phyloP scores from a whole-genome alignment of 2,888 invertebrate genomes.

The Nephrocerus scutellatus region DNA sequence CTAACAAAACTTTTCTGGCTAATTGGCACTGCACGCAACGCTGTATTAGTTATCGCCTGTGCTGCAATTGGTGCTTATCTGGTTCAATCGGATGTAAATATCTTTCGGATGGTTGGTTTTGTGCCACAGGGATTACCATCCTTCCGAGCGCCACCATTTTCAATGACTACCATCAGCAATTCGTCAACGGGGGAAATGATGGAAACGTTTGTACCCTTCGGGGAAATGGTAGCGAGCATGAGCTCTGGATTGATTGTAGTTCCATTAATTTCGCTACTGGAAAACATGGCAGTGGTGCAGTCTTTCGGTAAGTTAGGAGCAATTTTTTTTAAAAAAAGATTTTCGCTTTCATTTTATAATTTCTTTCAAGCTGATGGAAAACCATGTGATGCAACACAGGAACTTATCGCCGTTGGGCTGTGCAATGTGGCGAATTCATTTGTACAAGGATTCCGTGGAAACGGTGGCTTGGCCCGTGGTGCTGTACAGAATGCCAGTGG shows the following conservation, averaged over 20 bases:
- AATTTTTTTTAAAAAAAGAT: neutral
- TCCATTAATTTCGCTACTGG: constrained; percentile 79
- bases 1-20: constrained; percentile 66
- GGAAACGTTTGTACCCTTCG: constrained; percentile 47
- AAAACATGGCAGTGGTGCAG: constrained; percentile 69
- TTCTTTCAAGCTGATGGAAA: constrained; percentile 59
- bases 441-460: constrained; percentile 74
- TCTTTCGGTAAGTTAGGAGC: constrained; percentile 35
- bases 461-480: constrained; percentile 75
- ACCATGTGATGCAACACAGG: constrained; percentile 84
- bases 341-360: neutral
- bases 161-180: constrained; percentile 53
- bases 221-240: constrained; percentile 70
- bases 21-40: constrained; percentile 74
- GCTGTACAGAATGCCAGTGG: constrained; percentile 88
- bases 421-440: constrained; percentile 76
- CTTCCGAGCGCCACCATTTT: constrained; percentile 62
- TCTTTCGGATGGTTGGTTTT: constrained; percentile 61
- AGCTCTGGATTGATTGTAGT: constrained; percentile 81
- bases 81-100: constrained; percentile 50
- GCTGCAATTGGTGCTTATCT: constrained; percentile 61
- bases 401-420: constrained; percentile 77
- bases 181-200: constrained; percentile 48
- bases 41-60: constrained; percentile 70
- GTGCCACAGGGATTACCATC: constrained; percentile 69